These are phyloP conservation scores for Dromius quadrimaculatus DNA, from an alignment of 2,888 invertebrate genomes.

Conservation along the genomic window DNA sequence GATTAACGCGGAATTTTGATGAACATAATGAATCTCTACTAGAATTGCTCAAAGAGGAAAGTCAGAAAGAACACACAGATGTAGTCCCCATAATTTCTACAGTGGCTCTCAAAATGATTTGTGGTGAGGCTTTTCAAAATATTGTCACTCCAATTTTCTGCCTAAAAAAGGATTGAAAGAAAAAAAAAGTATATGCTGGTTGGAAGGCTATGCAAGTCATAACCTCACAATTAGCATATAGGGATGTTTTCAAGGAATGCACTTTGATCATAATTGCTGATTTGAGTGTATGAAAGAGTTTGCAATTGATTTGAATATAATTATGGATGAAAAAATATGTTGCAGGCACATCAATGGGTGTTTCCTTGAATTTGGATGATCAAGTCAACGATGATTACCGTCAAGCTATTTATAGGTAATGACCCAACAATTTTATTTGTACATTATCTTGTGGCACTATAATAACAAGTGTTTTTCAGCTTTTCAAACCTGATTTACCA, in stretches of 20 bases:
- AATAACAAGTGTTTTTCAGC: conserved; percentile 40
- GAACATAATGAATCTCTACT: conserved; percentile 66
- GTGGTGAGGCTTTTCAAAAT: no score
- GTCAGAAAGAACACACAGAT: conserved; percentile 63
- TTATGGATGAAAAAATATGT: no score
- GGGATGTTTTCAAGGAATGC: no score
- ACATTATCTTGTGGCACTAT: no score
- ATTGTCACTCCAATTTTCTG: no score
- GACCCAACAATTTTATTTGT: no score
- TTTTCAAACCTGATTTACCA: conserved; percentile 63
- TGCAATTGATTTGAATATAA: no score
- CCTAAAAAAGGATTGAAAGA: no score
- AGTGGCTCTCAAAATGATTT: conserved; percentile 75
- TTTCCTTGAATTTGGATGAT: conserved; percentile 68
- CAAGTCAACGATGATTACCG: conserved; percentile 70
- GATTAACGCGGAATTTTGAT: conserved; percentile 64
- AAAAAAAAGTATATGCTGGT: no score
- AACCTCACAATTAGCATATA: no score
- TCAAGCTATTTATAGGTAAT: conserved; percentile 67
- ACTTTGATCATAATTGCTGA: no score
- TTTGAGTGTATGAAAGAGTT: not conserved
- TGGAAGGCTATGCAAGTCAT: no score
- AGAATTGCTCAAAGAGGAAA: conserved; percentile 59
- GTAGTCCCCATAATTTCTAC: conserved; percentile 71
- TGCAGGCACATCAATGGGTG: conserved; percentile 79